phyloP scores from a whole-genome alignment of 2,113 vertebrate species.

The Pelobates fuscus region DNA sequence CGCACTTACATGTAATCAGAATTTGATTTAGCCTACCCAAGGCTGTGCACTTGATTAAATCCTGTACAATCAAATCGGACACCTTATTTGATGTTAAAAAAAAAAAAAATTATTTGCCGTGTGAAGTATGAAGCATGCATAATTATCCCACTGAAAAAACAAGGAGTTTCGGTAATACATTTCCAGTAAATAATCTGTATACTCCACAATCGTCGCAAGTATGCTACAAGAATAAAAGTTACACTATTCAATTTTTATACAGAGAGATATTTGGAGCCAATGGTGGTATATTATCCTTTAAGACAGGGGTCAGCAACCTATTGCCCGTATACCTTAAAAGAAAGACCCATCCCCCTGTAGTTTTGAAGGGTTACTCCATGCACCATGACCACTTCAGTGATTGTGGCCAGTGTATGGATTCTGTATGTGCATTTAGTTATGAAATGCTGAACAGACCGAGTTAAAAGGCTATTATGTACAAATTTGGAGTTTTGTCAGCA shows the following conservation, averaged over 20 bases:
- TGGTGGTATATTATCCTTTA: not conserved
- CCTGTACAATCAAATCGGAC: constrained; percentile 33
- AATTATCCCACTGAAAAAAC: constrained; percentile 20
- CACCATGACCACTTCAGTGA: no score
- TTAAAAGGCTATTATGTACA: no score
- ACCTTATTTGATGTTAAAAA: constrained; percentile 17
- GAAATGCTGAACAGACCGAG: no score
- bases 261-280: constrained; percentile 3
- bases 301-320: no score
- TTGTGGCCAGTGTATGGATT: no score
- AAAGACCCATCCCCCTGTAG: no score
- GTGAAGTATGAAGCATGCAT: constrained; percentile 30
- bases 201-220: constrained; percentile 3
- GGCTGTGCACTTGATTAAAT: constrained; percentile 35
- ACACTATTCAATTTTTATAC: not conserved
- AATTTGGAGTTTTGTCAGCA: no score
- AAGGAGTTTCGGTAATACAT: not conserved
- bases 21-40: constrained; percentile 9
- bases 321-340: no score
- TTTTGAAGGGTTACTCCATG: no score
- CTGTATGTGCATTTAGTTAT: no score
- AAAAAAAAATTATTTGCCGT: constrained; percentile 38
- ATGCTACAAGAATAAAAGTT: constrained; percentile 16
- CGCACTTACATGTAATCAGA: not conserved
- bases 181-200: not conserved